Conservation (phyloP, 2,113 vertebrate genomes). For the Megaceryle maxima region DNA sequence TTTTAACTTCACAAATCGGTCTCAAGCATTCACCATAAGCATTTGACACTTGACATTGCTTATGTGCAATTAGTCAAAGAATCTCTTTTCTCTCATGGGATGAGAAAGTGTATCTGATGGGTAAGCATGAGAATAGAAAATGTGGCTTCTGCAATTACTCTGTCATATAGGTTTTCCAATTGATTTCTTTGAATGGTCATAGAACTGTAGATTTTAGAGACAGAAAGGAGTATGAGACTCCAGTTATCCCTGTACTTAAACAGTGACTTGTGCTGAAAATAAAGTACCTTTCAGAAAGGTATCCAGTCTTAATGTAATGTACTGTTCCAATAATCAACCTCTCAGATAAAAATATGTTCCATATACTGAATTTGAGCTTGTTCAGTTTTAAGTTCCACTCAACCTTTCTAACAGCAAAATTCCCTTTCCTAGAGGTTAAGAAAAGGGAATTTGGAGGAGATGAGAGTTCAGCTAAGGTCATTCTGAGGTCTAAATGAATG, state of each 20-base stretch:
- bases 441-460: background rate
- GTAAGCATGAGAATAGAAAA: background rate
- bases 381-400: background rate
- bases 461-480: background rate
- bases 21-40: background rate
- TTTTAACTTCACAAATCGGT: background rate
- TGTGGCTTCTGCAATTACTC: background rate
- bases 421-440: background rate
- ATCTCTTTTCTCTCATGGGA: background rate
- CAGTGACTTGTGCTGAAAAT: background rate
- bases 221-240: background rate
- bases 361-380: background rate
- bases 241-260: background rate
- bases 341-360: background rate
- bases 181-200: background rate
- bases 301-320: background rate
- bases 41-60: background rate
- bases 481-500: background rate
- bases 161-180: background rate
- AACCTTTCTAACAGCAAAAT: background rate
- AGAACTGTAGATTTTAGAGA: background rate
- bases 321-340: background rate
- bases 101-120: background rate
- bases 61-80: background rate
- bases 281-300: background rate